Conservation (phyloP, 1,140 invertebrate genomes). For the Pentalonia nigronervosa region DNA sequence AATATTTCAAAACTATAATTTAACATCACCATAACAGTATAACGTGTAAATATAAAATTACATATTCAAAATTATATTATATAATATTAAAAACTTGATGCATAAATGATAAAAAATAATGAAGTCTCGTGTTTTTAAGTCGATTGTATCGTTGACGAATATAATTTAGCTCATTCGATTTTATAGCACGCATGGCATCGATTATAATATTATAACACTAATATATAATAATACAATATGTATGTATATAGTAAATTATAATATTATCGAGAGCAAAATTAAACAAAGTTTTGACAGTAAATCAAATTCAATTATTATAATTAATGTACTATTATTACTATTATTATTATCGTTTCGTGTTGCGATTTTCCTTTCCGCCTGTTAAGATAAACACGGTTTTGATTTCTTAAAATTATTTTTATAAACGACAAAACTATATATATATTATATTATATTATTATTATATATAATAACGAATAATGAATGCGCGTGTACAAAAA, state of each 20-base stretch:
- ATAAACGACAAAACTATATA: not conserved
- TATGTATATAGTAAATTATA: not conserved
- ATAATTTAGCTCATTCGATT: conserved; percentile 11
- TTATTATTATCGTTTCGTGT: not conserved
- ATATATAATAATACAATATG: not conserved
- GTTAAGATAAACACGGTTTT: not conserved
- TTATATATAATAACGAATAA: not conserved
- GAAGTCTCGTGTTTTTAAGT: not conserved
- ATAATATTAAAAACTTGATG: not conserved
- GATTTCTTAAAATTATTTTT: conserved; percentile 26
- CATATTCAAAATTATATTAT: not conserved
- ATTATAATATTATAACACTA: not conserved
- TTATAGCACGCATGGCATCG: not conserved
- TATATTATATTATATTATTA: not conserved
- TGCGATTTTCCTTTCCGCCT: not conserved
- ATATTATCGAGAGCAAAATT: no score
- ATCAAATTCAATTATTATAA: not conserved
- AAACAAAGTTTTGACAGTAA: not conserved
- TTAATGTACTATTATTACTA: not conserved
- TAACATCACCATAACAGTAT: not conserved
- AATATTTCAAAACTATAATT: not conserved
- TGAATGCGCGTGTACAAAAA: not conserved
- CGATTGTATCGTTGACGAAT: not conserved
- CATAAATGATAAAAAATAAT: not conserved
- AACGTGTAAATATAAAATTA: conserved; percentile 12